These are phyloP conservation scores for Brachionus manjavacas DNA, from an alignment of 1,140 invertebrate species.

Conservation along the genomic window DNA sequence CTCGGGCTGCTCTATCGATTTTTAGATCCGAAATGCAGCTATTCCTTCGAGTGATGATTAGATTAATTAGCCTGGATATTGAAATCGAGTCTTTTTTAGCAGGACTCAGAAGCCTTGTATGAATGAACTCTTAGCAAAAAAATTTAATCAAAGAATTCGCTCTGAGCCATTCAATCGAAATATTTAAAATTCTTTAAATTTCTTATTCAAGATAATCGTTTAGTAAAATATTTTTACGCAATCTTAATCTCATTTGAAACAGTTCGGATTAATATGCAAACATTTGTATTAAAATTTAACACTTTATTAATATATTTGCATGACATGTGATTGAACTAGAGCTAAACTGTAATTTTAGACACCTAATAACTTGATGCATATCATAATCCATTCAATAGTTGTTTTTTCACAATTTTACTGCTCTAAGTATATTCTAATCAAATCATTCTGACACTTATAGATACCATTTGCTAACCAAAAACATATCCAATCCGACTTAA, in stretches of 20 bases:
- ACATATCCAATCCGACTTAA: background rate
- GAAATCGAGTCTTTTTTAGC: background rate
- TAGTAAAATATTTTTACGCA: background rate
- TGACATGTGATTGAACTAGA: background rate
- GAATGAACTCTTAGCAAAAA: background rate
- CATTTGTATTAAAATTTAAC: background rate
- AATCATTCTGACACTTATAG: background rate
- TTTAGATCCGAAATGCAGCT: background rate
- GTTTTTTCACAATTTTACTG: background rate
- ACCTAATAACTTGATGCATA: background rate
- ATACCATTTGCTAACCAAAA: background rate
- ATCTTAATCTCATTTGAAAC: background rate
- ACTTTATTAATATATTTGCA: background rate
- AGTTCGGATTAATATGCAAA: background rate
- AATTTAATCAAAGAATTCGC: background rate
- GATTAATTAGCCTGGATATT: background rate
- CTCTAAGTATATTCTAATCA: background rate
- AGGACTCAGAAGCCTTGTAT: background rate
- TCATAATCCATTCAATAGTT: background rate
- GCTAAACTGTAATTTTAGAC: background rate
- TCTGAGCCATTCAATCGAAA: background rate
- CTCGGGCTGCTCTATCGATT: background rate
- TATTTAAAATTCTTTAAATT: background rate
- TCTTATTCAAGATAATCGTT: background rate
- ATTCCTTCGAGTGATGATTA: background rate